phyloP scores from a whole-genome alignment of 2,113 vertebrate species.

The Brevimyrus niger region DNA sequence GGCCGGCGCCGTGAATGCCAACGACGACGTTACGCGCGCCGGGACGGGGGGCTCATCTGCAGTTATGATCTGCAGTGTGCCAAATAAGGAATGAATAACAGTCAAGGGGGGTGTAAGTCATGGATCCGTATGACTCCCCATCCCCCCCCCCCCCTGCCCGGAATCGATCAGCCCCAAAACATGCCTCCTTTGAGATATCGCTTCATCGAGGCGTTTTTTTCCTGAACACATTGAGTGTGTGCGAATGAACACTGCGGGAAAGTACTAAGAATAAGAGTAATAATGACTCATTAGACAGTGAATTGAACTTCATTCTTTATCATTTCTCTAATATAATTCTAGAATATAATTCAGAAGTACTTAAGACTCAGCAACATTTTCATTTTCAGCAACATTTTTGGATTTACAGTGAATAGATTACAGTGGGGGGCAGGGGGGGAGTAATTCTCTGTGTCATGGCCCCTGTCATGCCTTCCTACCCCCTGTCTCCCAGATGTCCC shows the following conservation, averaged over 20 bases:
- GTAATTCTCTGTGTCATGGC: neutral
- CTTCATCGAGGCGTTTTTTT: neutral
- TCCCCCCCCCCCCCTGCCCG: no score
- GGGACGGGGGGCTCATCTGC: neutral
- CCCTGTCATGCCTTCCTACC: neutral
- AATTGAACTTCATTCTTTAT: neutral
- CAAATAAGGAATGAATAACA: neutral
- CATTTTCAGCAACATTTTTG: neutral
- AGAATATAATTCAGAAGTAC: neutral
- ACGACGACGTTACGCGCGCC: neutral
- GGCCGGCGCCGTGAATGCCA: neutral
- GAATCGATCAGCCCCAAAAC: neutral
- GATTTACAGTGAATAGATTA: constrained; percentile 1
- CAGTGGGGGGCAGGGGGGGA: neutral
- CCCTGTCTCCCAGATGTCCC: neutral
- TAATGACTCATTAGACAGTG: neutral
- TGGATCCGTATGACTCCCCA: neutral
- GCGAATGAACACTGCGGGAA: neutral
- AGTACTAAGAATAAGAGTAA: neutral
- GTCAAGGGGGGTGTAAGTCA: neutral
- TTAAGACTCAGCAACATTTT: neutral
- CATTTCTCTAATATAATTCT: neutral
- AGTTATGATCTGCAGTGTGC: neutral
- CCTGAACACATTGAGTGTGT: neutral
- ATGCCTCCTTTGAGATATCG: neutral